Evolutionary conservation across 2,888 invertebrate species (phyloP).

Genomic region (Ferrisia virgata): DNA sequence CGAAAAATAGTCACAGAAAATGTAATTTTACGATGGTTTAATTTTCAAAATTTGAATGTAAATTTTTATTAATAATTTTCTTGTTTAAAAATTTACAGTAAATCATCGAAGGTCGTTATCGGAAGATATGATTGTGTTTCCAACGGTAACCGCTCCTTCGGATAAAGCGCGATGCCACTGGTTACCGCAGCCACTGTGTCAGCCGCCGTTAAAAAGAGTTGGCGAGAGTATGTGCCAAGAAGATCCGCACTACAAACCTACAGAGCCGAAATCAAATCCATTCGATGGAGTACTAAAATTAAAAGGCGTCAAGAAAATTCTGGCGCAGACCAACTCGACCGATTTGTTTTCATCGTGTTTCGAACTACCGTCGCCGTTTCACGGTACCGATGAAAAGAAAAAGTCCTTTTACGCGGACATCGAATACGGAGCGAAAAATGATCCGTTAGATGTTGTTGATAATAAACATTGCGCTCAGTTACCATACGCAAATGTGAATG

Average conservation of each 20-base stretch:
- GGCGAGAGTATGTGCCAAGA: constrained; percentile 83
- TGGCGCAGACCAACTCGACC: constrained; percentile 60
- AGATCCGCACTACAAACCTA: constrained; percentile 76
- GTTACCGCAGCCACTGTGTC: constrained; percentile 55
- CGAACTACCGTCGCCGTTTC: constrained; percentile 68
- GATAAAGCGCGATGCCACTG: constrained; percentile 71
- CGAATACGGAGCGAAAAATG: constrained; percentile 1
- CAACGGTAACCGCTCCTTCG: constrained; percentile 64
- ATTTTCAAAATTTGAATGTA: not conserved
- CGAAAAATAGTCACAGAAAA: constrained; percentile 52
- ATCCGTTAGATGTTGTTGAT: not conserved
- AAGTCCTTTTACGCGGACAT: constrained; percentile 32
- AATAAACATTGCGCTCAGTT: not conserved
- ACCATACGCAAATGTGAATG: constrained; percentile 4
- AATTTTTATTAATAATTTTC: not conserved
- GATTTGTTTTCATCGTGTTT: constrained; percentile 73
- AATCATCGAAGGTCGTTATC: constrained; percentile 69
- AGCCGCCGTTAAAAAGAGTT: constrained; percentile 63
- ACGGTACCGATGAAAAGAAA: constrained; percentile 42
- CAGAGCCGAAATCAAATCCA: constrained; percentile 64
- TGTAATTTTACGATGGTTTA: constrained; percentile 50
- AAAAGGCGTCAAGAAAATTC: constrained; percentile 73
- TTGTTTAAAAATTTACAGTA: not conserved
- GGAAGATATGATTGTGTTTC: constrained; percentile 65
- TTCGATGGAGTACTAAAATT: constrained; percentile 72